Base-by-base conservation (phyloP, 2,888 invertebrate species). In the Maniola hyperantus region DNA sequence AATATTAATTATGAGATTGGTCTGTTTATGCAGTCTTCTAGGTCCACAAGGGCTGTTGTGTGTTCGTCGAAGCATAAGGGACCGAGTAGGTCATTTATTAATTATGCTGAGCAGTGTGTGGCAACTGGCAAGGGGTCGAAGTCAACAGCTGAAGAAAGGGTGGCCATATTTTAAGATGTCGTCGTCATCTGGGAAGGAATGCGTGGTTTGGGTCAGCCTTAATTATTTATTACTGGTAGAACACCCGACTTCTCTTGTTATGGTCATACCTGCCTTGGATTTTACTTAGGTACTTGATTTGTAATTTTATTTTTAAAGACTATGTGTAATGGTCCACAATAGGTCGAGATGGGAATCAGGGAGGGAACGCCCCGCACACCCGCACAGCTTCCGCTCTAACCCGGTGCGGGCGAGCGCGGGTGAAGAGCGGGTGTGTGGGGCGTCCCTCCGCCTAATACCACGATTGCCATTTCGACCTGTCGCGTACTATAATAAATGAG, bases 161-260 rank as follows among this genome's bases (percentile, higher is more conserved):
- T 79, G 79, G 83, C 87, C 81, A 87, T 88, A 88, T 90, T 89
- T 89, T 89, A 91, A 91, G 90, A 91, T 82, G 88, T 83, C 83
- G 83, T 77, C 87, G 83, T 87, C 89, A 88, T 87, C 83, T 88
- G 88, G 86, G 80, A 79, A 83, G 86, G 88, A 88, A 90, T 89
- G 89, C 83, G 83, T 83, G 79, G 77, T 75, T 74, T 72, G 76
- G 74, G 77, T 72, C 71, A 71, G 70, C 66, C 72, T 79, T 79
- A 81, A 81, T 83, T 83, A 88, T 88, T 89, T 88, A 88, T 87
- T 77, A 77, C 83, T 76, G 72, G 77, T 74, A 55, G 66, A 63
- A 67, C 64, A 64, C 58, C 48, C 66, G 58, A 66, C 66, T 64
- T 62, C 67, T 63, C 70, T 65, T 70, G 71, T 63, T 65, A 59